Percentiles rank a stretch among this genome's conserved stretches.
Evolutionary conservation across 2,113 vertebrate genomes (phyloP).

Genomic region (Thinocorus orbignyianus): DNA sequence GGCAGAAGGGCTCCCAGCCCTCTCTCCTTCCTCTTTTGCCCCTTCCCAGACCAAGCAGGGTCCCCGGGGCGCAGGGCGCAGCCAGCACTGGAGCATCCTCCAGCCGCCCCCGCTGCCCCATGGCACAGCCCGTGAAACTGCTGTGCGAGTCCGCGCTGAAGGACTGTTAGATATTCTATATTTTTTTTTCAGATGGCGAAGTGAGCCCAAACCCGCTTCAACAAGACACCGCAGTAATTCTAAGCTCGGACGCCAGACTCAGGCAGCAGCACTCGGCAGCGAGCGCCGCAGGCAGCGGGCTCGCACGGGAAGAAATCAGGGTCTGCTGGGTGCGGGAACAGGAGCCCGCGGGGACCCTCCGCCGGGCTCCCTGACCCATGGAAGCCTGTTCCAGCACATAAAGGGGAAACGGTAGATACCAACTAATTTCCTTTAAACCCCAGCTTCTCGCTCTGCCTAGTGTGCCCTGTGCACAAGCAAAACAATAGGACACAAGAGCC

Average conservation of each 20-base stretch:
- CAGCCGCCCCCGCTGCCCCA: neutral
- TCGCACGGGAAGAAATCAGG: too few species aligned
- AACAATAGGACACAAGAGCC: neutral
- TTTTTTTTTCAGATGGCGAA: neutral
- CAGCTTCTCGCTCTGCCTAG: neutral
- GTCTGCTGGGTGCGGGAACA: too few species aligned
- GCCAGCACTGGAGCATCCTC: accelerated
- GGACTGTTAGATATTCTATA: neutral
- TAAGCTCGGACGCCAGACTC: too few species aligned
- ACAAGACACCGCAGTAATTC: neutral
- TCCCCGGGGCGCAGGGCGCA: accelerated
- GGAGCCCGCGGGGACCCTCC: too few species aligned
- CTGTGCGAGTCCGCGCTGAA: neutral
- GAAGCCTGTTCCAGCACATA: neutral
- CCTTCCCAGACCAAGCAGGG: neutral
- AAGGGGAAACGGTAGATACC: neutral
- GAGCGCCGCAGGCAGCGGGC: too few species aligned
- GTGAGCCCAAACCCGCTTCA: neutral
- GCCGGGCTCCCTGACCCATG: too few species aligned
- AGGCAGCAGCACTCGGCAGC: too few species aligned
- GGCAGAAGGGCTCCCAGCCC: accelerated
- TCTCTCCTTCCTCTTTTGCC: neutral
- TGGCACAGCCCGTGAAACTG: too few species aligned
- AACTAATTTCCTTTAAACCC: neutral
- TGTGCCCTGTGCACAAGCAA: neutral